Evolutionary conservation across 1,140 invertebrate species (phyloP), one percentile per base, ranked within the genome.

Genomic region (Ylistrum balloti): DNA sequence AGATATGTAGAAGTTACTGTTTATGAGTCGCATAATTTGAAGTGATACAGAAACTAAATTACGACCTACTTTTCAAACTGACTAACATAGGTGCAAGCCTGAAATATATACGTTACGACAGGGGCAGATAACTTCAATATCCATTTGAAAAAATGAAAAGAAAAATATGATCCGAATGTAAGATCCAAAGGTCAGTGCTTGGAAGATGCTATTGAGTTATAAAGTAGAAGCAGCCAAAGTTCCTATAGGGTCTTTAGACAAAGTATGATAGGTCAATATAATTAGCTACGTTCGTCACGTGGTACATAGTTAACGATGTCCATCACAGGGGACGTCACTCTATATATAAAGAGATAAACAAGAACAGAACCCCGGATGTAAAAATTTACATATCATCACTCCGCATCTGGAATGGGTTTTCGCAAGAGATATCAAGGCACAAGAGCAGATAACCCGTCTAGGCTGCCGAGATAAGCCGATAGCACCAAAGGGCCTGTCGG

Each of bases 321-420:
- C 56, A 74, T 74, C 56, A 74, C 22, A 74, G 22, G 56, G 56
- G 56, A 74, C 56, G 56, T 74, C 56, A 74, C 56, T 74, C 56
- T 74, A 17, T 11, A 74, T 74, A 74, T 74, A 74, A 74, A 74
- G 56, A 74, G 56, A 74, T 74, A 22, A 74, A 74, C 17, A 11
- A 74, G 56, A 74, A 74, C 56, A 74, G 22, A 74, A 28, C 56
- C 56, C 56, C 56, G 56, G 56, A 74, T 74, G 56, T 74, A 28
- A 74, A 74, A 74, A 74, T 74, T 74, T 74, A 74, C 56, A 74
- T 74, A 74, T 74, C 56, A 74, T 74, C 56, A 74, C 56, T 74
- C 56, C 0, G 56, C 56, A 74, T 74, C 56, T 74, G 56, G 56
- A 74, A 74, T n/a, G 28, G 56, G 56, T 74, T 74, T 74, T 74